Conservation (phyloP, 2,113 vertebrate genomes). For the Ictidomys tridecemlineatus region DNA sequence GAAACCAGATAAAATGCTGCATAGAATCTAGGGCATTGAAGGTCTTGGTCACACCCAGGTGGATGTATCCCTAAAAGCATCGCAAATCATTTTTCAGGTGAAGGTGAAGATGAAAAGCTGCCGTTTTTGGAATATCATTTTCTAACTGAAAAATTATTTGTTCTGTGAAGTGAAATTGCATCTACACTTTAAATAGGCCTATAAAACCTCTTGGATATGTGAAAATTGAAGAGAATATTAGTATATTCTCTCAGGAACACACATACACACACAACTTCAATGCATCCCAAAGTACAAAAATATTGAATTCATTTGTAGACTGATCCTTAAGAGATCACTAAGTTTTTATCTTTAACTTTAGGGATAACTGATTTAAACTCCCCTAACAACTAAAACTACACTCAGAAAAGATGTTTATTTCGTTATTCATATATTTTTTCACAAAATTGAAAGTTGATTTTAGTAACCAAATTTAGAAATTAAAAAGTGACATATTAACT, state of each 20-base stretch:
- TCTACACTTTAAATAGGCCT: not conserved
- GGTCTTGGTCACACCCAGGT: not conserved
- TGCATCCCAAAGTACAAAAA: not conserved
- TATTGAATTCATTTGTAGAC: not conserved
- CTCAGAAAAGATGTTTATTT: not conserved
- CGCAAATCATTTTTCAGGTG: constrained; percentile 26
- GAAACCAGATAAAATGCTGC: constrained; percentile 21
- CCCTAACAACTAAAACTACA: not conserved
- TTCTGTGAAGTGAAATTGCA: not conserved
- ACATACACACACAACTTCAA: not conserved
- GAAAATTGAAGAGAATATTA: not conserved
- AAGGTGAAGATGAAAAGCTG: constrained; percentile 25
- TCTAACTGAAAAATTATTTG: not conserved
- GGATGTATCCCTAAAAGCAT: not conserved
- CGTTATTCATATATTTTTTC: not conserved
- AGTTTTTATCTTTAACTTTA: not conserved
- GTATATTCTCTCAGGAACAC: not conserved
- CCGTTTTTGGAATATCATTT: not conserved
- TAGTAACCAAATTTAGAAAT: not conserved
- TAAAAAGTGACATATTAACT: not conserved
- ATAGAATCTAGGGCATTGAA: not conserved
- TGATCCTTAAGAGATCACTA: not conserved
- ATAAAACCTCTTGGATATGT: not conserved
- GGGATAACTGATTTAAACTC: not conserved
- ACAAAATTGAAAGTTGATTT: constrained; percentile 9